Base-by-base conservation (phyloP, 53 echinoderm and acorn worm genomes). In the Paracentrotus lividus region DNA sequence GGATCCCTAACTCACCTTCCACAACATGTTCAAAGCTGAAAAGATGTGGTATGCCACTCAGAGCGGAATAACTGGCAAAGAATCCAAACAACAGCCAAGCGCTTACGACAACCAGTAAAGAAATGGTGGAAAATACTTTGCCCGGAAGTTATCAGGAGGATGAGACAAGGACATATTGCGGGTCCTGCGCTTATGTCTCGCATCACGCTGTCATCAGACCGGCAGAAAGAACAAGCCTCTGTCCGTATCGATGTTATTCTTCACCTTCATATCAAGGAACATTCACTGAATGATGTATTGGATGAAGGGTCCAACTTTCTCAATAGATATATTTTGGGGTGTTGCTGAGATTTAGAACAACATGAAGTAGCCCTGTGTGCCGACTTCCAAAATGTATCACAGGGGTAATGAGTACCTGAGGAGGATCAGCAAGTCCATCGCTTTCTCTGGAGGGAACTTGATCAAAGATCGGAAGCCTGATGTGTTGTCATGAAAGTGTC, bases 21-120 rank as follows among this genome's bases (percentile, higher is more conserved):
- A 97, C 45, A 97, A 97, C 64, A 95, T 65, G 44, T 34, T 27
- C 45, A 95, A 95, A 36, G 95, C 95, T 44, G 95, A 95, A 29
- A 88, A 84, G 60, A 89, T 64, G 23, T 95, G 95, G 9, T 4
- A 33, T 5, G 36, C 92, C 6, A 97, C 92, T 18, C n/a, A n/a
- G 95, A 97, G 61, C 85, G 67, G 36, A 90, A n/a, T n/a, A 67
- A 45, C 93, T 96, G 31, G 69, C 66, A 45, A 96, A 94, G 87
- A 89, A 97, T 53, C 92, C 91, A 49, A n/a, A n/a, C 85, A 92
- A 32, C 40, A 96, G 92, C 95, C 95, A 10, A 75, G 55, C 44
- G 64, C 64, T 64, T 64, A 64, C 21, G 64, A 64, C 64, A 26
- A 64, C 5, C 26, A 64, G 64, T 13, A 24, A 20, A 15, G 64